These are phyloP conservation scores for Lamprologus sp. DNA, from an alignment of 2,113 vertebrate genomes.

Conservation along the genomic window DNA sequence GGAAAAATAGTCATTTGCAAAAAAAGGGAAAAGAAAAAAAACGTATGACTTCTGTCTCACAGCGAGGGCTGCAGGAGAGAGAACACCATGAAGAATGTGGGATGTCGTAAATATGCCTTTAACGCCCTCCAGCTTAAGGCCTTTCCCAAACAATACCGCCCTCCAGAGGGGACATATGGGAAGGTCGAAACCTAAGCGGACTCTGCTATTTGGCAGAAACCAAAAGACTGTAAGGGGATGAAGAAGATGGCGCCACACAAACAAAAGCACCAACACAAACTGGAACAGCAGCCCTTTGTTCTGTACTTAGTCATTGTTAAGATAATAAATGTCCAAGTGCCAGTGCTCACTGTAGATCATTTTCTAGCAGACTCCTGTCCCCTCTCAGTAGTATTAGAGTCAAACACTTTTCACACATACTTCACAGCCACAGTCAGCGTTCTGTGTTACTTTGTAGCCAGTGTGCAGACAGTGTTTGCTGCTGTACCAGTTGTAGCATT, in stretches of 20 bases:
- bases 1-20: neutral
- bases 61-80: constrained; percentile 98
- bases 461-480: neutral
- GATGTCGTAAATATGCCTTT: constrained; percentile 99
- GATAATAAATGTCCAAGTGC: constrained; percentile 47
- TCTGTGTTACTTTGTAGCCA: constrained; percentile 1
- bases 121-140: constrained; percentile 97
- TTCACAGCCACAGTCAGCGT: neutral
- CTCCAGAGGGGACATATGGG: constrained; percentile 97
- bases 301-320: constrained; percentile 54
- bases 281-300: constrained; percentile 21
- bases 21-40: neutral
- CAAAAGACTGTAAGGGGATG: constrained; percentile 8
- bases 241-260: neutral
- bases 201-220: neutral
- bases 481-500: neutral
- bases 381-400: constrained; percentile 13
- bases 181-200: constrained; percentile 92
- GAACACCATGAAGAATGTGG: constrained; percentile 99
- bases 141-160: constrained; percentile 97
- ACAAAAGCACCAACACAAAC: constrained; percentile 21
- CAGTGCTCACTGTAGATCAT: constrained; percentile 42
- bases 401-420: neutral
- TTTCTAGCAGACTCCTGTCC: constrained; percentile 19
- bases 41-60: constrained; percentile 64